phyloP scores from a whole-genome alignment of 2,113 vertebrate genomes.

The Oryzias woworae region DNA sequence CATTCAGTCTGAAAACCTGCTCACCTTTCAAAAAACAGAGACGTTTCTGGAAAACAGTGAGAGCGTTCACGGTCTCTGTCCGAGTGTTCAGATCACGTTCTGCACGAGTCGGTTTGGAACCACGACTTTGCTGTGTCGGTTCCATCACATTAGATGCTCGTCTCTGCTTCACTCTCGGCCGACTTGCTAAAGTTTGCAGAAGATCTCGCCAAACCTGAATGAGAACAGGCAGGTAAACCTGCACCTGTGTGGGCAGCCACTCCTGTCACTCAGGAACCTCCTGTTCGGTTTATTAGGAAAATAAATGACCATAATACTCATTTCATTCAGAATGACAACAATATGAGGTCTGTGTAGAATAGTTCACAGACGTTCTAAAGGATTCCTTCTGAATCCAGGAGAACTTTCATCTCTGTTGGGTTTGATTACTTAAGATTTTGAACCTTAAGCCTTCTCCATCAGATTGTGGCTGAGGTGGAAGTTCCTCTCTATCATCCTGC shows the following conservation, averaged over 20 bases:
- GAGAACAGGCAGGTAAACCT: constrained; percentile 46
- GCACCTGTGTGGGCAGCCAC: constrained; percentile 10
- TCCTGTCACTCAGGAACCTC: constrained; percentile 6
- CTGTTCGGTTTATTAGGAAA: not conserved
- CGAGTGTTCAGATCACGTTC: not conserved
- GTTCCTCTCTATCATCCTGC: constrained; percentile 37
- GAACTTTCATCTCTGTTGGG: too few species aligned
- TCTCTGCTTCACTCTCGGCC: too few species aligned
- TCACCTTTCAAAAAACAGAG: constrained; percentile 6
- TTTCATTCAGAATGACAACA: not conserved
- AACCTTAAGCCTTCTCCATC: constrained; percentile 58
- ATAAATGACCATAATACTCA: not conserved
- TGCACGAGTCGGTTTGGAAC: not conserved
- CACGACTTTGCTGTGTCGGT: too few species aligned
- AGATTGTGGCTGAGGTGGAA: constrained; percentile 37
- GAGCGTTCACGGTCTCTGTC: constrained; percentile 14
- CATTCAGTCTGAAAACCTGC: constrained; percentile 6
- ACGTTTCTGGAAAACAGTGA: not conserved
- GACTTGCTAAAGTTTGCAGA: not conserved
- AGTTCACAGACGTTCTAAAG: not conserved
- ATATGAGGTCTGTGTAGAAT: not conserved
- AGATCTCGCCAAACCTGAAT: constrained; percentile 70
- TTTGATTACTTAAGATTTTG: constrained; percentile 44
- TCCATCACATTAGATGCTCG: too few species aligned
- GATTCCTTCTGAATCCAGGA: too few species aligned